phyloP scores from a whole-genome alignment of 2,888 invertebrate genomes.

The Alloplasta piceator region DNA sequence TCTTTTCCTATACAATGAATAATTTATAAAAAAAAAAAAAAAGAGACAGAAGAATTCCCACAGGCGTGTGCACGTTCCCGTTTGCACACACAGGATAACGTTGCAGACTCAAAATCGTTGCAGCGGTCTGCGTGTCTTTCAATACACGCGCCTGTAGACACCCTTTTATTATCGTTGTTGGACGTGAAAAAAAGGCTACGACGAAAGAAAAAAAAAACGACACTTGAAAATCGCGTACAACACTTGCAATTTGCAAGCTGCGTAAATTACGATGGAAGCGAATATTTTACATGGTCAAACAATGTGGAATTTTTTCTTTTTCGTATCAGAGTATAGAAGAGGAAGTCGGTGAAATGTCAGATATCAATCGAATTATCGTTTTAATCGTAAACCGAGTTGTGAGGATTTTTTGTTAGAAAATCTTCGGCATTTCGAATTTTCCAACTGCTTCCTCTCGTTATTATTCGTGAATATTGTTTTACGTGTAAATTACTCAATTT shows the following conservation, averaged over 20 bases:
- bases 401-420: no score
- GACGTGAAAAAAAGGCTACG: not conserved
- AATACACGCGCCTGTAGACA: constrained; percentile 4
- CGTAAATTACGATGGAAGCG: no score
- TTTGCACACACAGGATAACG: constrained; percentile 19
- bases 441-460: no score
- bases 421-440: no score
- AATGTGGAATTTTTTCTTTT: no score
- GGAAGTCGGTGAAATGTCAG: not conserved
- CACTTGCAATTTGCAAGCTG: no score
- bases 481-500: no score
- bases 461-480: no score
- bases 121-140: constrained; percentile 34
- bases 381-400: no score
- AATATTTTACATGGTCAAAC: no score
- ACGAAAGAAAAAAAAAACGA: constrained; percentile 19
- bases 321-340: no score
- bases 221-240: not conserved
- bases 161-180: constrained; percentile 14
- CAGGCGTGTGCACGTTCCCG: constrained; percentile 42
- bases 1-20: constrained; percentile 67
- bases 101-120: constrained; percentile 39
- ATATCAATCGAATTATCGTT: not conserved
- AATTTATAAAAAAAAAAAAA: constrained; percentile 66
- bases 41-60: constrained; percentile 29